Evolutionary conservation across 2,797 vertebrate species (phyloP).

Genomic region (Thamnophis elegans): DNA sequence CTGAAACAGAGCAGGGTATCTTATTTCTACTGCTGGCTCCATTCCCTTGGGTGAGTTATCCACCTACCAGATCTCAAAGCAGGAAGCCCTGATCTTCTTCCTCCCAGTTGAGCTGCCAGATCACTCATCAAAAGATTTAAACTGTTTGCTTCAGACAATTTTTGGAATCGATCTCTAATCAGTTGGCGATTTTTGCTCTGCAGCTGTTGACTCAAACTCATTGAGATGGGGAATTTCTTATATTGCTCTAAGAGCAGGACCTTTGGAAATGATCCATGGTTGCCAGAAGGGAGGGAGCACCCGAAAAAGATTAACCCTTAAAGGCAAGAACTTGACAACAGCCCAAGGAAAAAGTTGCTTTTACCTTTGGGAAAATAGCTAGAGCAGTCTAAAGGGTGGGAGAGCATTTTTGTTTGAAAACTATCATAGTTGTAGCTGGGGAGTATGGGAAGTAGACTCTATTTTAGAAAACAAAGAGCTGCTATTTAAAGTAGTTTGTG

Average conservation of each 20-base stretch:
- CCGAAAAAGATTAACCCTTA: neutral
- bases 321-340: neutral
- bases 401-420: neutral
- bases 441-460: neutral
- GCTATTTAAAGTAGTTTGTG: neutral
- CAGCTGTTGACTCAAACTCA: neutral
- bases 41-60: neutral
- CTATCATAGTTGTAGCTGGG: neutral
- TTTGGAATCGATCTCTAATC: neutral
- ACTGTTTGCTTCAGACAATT: neutral
- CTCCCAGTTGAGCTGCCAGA: neutral
- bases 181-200: neutral
- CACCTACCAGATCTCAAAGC: neutral
- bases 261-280: neutral
- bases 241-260: neutral
- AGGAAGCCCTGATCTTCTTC: neutral
- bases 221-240: neutral
- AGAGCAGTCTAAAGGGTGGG: neutral
- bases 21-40: neutral
- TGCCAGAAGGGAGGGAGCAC: neutral
- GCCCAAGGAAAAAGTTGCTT: neutral
- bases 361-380: neutral
- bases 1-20: neutral
- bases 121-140: neutral
- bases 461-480: neutral